Percentiles rank a stretch among this genome's conserved stretches.
These are phyloP conservation scores for Agonopterix arenella DNA, from an alignment of 2,888 invertebrate genomes.

Conservation along the genomic window DNA sequence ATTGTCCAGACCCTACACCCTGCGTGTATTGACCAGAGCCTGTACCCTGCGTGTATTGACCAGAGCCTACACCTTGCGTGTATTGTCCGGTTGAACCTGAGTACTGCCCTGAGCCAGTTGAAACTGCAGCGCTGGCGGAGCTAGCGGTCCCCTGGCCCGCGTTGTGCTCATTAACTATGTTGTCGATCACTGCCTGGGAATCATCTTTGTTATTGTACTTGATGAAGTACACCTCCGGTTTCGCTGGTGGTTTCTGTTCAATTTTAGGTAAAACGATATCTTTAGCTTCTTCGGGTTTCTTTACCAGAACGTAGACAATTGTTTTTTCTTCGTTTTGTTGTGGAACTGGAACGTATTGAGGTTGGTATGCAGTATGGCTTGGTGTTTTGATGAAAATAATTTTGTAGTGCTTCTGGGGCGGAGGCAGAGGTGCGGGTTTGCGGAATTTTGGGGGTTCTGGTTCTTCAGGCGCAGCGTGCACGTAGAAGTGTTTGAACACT, in stretches of 20 bases:
- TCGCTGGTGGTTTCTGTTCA: conserved; percentile 82
- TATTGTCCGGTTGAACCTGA: conserved; percentile 3
- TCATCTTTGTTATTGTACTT: conserved; percentile 83
- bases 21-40: background rate
- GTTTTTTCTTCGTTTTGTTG: conserved; percentile 85
- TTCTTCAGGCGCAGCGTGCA: conserved; percentile 66
- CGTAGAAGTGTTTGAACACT: conserved; percentile 76
- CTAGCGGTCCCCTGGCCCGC: conserved; percentile 22
- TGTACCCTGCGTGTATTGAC: conserved; percentile 1
- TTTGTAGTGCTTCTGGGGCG: conserved; percentile 86
- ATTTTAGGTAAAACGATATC: conserved; percentile 81
- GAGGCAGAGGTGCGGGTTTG: conserved; percentile 75
- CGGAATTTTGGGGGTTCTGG: conserved; percentile 73
- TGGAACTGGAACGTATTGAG: conserved; percentile 80
- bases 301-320: conserved; percentile 85
- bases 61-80: conserved; percentile 3
- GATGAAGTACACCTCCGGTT: conserved; percentile 88
- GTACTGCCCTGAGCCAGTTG: conserved; percentile 6
- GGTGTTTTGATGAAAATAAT: conserved; percentile 89
- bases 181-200: conserved; percentile 59
- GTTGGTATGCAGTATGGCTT: conserved; percentile 78
- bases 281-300: conserved; percentile 83
- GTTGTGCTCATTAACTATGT: conserved; percentile 60
- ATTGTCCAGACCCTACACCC: background rate
- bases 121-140: conserved; percentile 6